Conservation (phyloP, 2,113 vertebrate genomes). For the Phasianus colchicus region DNA sequence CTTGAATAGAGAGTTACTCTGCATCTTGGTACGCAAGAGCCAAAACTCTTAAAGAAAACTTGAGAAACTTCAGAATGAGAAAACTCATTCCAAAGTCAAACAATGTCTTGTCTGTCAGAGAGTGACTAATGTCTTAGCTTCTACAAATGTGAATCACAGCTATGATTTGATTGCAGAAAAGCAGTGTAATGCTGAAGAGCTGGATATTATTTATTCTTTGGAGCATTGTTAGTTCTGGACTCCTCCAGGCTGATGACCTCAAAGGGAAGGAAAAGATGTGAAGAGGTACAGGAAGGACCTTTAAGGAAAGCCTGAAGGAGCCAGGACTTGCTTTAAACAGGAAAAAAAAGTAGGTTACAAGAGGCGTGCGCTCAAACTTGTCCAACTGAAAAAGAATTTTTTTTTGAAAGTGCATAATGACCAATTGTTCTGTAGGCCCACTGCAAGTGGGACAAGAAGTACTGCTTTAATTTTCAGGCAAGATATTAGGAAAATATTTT, state of each 20-base stretch:
- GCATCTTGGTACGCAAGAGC: not conserved
- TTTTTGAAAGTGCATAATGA: not conserved
- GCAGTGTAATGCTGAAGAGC: not conserved
- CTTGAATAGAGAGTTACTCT: not conserved
- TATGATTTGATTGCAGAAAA: not conserved
- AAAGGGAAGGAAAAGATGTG: not conserved
- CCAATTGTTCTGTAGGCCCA: not conserved
- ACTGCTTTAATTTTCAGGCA: slow-evolving; percentile 3
- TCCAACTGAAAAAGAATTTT: not conserved
- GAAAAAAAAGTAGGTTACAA: not conserved
- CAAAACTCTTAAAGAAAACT: not conserved
- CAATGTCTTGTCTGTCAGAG: not conserved
- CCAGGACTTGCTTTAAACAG: not conserved
- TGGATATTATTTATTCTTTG: not conserved
- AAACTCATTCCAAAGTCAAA: not conserved
- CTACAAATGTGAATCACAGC: rapidly evolving
- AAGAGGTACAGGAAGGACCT: not conserved
- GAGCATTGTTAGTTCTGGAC: not conserved
- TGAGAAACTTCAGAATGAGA: not conserved
- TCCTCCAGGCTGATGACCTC: not conserved
- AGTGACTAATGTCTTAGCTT: not conserved
- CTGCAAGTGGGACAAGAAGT: slow-evolving; percentile 19
- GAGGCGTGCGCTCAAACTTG: not conserved
- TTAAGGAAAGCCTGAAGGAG: not conserved
- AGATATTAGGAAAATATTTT: not conserved